These are phyloP conservation scores for Romanomermis culicivorax DNA, from an alignment of 2,888 invertebrate species.

Conservation along the genomic window DNA sequence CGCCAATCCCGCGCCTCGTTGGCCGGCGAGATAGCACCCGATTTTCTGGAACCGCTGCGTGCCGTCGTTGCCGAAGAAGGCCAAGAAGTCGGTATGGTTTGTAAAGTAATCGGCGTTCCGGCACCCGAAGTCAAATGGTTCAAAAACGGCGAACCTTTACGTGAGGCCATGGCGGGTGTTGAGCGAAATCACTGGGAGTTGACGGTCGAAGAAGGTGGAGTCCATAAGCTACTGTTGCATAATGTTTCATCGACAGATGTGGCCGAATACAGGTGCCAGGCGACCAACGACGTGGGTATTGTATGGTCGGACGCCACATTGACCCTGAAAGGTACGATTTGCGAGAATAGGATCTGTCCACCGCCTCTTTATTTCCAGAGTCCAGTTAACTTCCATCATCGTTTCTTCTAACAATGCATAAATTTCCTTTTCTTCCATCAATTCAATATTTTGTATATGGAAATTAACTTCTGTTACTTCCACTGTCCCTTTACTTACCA, in stretches of 20 bases:
- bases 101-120: slow-evolving; percentile 37
- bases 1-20: not conserved
- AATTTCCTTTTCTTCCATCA: too few species aligned
- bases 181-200: slow-evolving; percentile 5
- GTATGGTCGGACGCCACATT: slow-evolving; percentile 50
- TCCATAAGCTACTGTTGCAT: not conserved
- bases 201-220: not conserved
- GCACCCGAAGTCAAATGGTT: slow-evolving; percentile 57
- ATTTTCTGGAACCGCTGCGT: slow-evolving; percentile 48
- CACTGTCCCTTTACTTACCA: too few species aligned
- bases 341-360: not conserved
- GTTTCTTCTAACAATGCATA: too few species aligned
- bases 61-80: slow-evolving; percentile 66
- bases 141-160: slow-evolving; percentile 48
- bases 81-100: slow-evolving; percentile 50
- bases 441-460: too few species aligned
- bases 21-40: slow-evolving; percentile 39
- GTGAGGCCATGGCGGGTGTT: slow-evolving; percentile 39
- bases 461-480: too few species aligned
- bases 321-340: slow-evolving; percentile 41
- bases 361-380: too few species aligned
- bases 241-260: slow-evolving; percentile 37
- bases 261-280: slow-evolving; percentile 63
- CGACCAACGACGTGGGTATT: slow-evolving; percentile 52
- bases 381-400: too few species aligned